Base-by-base conservation (phyloP, 2,113 vertebrate genomes). In the Grantiella picta region DNA sequence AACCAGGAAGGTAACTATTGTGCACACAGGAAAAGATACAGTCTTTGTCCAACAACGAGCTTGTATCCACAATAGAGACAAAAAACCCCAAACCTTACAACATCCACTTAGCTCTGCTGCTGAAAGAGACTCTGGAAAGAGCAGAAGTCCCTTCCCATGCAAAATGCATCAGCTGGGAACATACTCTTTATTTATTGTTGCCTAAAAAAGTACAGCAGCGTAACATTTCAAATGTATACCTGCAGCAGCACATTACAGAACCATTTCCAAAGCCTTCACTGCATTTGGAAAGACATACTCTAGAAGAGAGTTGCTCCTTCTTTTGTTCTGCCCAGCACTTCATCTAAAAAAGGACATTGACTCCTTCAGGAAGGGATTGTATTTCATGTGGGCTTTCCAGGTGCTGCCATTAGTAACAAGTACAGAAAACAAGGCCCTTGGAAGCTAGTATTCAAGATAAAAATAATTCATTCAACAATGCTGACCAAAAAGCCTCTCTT, bases 401-500 rank as follows among this genome's bases (percentile, higher is more conserved):
- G 77, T 53, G 69, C 2, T 77, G 50, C 28, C 63, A 56, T 77
- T 90, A 90, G 28, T 49, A 88, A 64, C 49, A 89, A 80, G 25
- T 40, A 25, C 9, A 70, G 91, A 92, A 92, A 89, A 77, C 18
- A 45, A 70, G 31, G 69, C 54, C 57, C 33, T 90, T 89, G 59
- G 93, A 94, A 73, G 42, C 76, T 52, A 65, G 24, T 25, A 52
- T 50, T 82, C 25, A 53, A 77, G 31, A 52, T 53, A 86, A 90
- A 95, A 94, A 92, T 47, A 88, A 72, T 68, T 92, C 22, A 70
- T 89, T 91, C 70, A 83, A 81, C 60, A 83, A 81, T 45, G 50
- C 42, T 70, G 50, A 89, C 42, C 42, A 91, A 91, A 94, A 89
- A 81, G 70, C n/a, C n/a, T 86, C 59, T 69, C 57, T 90, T 38